Base-by-base conservation (phyloP, 2,797 vertebrate genomes). In the Arnoldichthys spilopterus region DNA sequence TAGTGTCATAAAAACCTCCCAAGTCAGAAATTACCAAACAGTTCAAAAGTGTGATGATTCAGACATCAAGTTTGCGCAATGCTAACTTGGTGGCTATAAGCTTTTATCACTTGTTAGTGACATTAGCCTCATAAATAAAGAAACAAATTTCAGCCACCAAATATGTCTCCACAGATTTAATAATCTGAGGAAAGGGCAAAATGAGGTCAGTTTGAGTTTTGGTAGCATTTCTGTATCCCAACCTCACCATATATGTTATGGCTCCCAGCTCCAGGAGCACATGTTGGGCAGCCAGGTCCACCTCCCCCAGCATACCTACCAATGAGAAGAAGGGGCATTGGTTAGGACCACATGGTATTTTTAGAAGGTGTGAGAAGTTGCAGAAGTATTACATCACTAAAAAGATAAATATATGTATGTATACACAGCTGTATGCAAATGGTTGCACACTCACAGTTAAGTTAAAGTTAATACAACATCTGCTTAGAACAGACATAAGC, bases 231-330 rank as follows among this genome's bases (percentile, higher is more conserved):
- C 28, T 18, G 16, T 51, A 45, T 4, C 2, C 1, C 20, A 32
- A 67, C n/a, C 76, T 51, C 89, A 99, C 98, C 97, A 97, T 96
- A 82, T 95, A 98, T 0, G 87, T 90, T 0, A 95, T 90, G 12
- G 84, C 0, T 20, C 91, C 90, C 62, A 97, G 49, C 86, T 97
- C 96, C 0, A 92, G 22, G 76, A 97, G 66, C 5, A 98, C 66
- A 6, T 97, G 95, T 66, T 98, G 96, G 0, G 96, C 95, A 0
- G 95, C 96, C 72, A 98, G 91, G 82, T 98, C 94, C 72, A 85
- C 87, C 78, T 96, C 93, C 0, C 95, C 94, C 2, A 98, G 91
- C 63, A 93, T 54, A 68, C 98, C 98, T 99, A 51, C 22, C 71
- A 73, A 82, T 7, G 9, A 81, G 40, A 37, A 15, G 24, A 2